phyloP scores from a whole-genome alignment of 2,888 invertebrate species.

The Pyralis farinalis region DNA sequence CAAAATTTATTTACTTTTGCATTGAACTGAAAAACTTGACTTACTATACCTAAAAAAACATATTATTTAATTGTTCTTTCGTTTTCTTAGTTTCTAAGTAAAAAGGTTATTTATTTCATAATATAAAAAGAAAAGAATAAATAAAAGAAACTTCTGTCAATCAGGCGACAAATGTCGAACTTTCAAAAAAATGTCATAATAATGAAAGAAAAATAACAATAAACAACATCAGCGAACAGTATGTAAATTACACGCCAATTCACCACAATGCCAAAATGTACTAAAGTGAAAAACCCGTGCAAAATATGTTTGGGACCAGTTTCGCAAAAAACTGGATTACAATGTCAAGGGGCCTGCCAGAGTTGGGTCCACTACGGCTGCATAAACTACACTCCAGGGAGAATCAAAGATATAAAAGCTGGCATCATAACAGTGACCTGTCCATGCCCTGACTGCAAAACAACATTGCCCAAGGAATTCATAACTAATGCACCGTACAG shows the following conservation, averaged over 20 bases:
- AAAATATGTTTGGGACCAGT: constrained; percentile 58
- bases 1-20: too few relatives aligned
- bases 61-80: too few relatives aligned
- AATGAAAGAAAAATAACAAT: too few relatives aligned
- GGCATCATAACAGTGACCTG: constrained; percentile 57
- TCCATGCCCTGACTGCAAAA: constrained; percentile 65
- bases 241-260: not conserved
- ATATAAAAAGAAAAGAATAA: too few relatives aligned
- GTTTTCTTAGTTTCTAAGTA: too few relatives aligned
- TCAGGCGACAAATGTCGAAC: too few relatives aligned
- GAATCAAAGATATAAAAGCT: constrained; percentile 54
- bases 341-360: constrained; percentile 58
- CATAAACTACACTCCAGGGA: constrained; percentile 59
- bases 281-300: constrained; percentile 55
- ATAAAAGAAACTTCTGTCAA: too few relatives aligned
- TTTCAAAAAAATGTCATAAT: too few relatives aligned
- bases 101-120: too few relatives aligned
- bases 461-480: constrained; percentile 40
- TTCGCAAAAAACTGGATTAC: constrained; percentile 46
- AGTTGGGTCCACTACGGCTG: constrained; percentile 62
- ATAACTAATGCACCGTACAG: constrained; percentile 38
- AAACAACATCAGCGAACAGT: too few relatives aligned
- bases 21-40: too few relatives aligned
- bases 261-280: constrained; percentile 44
- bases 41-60: too few relatives aligned